Evolutionary conservation across 2,113 vertebrate species (phyloP).

Genomic region (Sinocyclocheilus anshuiensis): DNA sequence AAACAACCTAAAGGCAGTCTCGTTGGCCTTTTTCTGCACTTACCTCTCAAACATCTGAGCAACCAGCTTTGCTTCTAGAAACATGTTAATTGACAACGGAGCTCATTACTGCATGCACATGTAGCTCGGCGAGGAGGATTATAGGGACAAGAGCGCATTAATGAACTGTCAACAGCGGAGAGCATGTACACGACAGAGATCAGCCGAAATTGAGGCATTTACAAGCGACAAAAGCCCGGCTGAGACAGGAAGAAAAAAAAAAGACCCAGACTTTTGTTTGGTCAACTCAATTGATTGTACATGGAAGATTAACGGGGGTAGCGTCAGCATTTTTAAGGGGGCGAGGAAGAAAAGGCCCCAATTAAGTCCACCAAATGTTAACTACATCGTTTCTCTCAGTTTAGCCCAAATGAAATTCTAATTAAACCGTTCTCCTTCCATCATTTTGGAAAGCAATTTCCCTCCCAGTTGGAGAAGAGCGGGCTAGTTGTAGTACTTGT

Average conservation of each 20-base stretch:
- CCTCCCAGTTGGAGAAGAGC: constrained; percentile 87
- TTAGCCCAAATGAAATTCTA: constrained; percentile 99
- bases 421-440: constrained; percentile 94
- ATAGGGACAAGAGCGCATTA: constrained; percentile 91
- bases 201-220: constrained; percentile 95
- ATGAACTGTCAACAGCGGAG: constrained; percentile 97
- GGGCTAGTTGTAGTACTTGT: constrained; percentile 80
- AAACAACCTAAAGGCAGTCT: constrained; percentile 82
- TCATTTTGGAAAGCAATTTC: constrained; percentile 89
- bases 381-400: constrained; percentile 95
- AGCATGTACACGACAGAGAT: constrained; percentile 90
- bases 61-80: constrained; percentile 90
- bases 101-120: constrained; percentile 94
- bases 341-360: constrained; percentile 88
- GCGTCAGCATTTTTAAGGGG: constrained; percentile 88
- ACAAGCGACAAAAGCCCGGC: constrained; percentile 93
- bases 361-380: constrained; percentile 99
- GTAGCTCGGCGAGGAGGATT: constrained; percentile 88
- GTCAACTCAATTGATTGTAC: constrained; percentile 98
- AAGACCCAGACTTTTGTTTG: constrained; percentile 97
- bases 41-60: constrained; percentile 91
- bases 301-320: constrained; percentile 99
- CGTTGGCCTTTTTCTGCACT: constrained; percentile 94
- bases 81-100: constrained; percentile 96
- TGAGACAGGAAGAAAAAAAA: constrained; percentile 98